A percentile compares a stretch with the other conserved stretches of the same genome.
phyloP scores from a whole-genome alignment of 2,797 vertebrate genomes.

The Falco concolor region DNA sequence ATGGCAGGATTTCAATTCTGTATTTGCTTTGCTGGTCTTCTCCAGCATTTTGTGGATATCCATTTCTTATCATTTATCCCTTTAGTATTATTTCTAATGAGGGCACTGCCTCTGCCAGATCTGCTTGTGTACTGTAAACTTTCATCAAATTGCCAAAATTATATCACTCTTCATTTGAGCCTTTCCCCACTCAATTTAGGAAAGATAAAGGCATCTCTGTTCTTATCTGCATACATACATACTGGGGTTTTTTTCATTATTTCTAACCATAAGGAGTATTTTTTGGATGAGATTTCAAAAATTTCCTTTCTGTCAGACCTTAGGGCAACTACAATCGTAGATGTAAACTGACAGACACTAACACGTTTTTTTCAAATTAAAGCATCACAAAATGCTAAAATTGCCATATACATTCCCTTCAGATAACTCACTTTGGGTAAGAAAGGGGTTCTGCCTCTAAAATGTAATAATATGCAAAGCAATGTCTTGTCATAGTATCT shows the following conservation, averaged over 20 bases:
- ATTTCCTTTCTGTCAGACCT: neutral
- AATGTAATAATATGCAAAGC: neutral
- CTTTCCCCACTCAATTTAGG: neutral
- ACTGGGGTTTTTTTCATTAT: neutral
- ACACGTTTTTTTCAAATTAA: neutral
- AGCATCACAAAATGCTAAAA: neutral
- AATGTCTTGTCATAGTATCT: neutral
- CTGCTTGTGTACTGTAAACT: neutral
- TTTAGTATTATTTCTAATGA: neutral
- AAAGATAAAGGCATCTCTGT: neutral
- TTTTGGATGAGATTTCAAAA: neutral
- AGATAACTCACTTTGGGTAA: neutral
- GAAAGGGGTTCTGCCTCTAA: neutral
- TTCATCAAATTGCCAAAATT: slow-evolving; percentile 1
- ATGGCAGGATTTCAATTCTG: neutral
- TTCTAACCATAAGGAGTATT: neutral
- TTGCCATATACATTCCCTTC: neutral
- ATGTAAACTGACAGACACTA: neutral
- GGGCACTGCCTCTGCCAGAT: neutral
- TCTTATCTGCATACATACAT: neutral
- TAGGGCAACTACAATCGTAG: neutral
- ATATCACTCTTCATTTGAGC: neutral
- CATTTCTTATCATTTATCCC: neutral
- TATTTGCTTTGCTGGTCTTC: neutral
- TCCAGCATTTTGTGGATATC: neutral